A percentile compares a stretch with the other conserved stretches of the same genome.
These are phyloP conservation scores for Chaetophractus vellerosus DNA, from an alignment of 2,797 vertebrate species.

Conservation along the genomic window DNA sequence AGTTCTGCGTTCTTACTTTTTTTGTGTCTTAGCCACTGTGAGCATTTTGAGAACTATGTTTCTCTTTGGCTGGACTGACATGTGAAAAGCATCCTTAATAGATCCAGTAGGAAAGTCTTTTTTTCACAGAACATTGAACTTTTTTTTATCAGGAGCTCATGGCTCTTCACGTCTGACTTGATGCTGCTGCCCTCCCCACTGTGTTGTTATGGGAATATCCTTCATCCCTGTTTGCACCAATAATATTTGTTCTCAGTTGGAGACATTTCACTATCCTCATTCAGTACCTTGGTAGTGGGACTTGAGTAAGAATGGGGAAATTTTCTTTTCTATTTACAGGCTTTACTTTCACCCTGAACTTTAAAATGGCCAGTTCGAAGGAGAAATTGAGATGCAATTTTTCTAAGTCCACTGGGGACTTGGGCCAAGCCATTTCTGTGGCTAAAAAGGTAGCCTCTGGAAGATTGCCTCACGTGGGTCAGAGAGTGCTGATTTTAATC, in stretches of 20 bases:
- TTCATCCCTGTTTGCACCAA: neutral
- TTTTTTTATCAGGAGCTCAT: neutral
- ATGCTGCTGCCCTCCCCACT: neutral
- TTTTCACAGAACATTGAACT: neutral
- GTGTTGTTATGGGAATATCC: neutral
- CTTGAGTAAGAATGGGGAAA: neutral
- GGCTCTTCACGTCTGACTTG: neutral
- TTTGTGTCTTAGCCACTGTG: neutral
- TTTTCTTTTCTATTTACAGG: neutral
- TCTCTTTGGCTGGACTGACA: neutral
- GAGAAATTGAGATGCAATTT: neutral
- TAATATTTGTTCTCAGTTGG: neutral
- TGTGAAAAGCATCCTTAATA: neutral
- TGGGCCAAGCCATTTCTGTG: neutral
- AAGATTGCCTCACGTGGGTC: neutral
- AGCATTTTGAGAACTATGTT: neutral
- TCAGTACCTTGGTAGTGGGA: neutral
- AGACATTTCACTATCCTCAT: neutral
- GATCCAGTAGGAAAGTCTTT: neutral
- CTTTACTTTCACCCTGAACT: constrained; percentile 32
- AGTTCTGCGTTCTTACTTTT: neutral
- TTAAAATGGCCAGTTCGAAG: neutral
- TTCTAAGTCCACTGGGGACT: neutral
- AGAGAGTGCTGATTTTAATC: constrained; percentile 36
- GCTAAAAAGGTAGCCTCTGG: neutral